phyloP scores from a whole-genome alignment of 2,797 vertebrate species.

The Muscicapa striata region DNA sequence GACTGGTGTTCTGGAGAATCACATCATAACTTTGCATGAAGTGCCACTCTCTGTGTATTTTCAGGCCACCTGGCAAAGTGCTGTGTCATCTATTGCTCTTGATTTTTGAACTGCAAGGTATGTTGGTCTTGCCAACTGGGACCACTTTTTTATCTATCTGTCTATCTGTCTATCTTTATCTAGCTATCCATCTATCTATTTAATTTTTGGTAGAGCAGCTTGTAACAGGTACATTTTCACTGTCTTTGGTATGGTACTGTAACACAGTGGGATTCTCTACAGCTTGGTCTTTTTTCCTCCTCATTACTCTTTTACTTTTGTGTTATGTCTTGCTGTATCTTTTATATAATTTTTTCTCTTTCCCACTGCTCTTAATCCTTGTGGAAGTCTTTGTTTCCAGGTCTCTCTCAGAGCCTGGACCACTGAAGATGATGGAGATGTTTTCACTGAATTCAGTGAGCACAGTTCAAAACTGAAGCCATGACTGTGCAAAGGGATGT shows the following conservation, averaged over 20 bases:
- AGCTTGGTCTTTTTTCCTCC: neutral
- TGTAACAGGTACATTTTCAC: neutral
- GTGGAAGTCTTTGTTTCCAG: neutral
- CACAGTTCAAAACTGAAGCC: neutral
- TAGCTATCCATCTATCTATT: neutral
- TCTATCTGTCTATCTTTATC: neutral
- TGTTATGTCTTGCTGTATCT: neutral
- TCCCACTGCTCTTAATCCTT: neutral
- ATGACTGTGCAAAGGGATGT: neutral
- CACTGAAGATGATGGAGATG: neutral
- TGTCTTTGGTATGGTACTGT: neutral
- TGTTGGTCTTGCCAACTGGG: neutral
- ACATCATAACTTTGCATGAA: neutral
- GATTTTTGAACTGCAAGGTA: neutral
- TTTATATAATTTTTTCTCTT: neutral
- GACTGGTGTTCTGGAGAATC: neutral
- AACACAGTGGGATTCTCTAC: neutral
- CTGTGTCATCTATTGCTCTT: neutral
- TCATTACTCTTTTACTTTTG: neutral
- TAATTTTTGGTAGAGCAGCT: neutral
- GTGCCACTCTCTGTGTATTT: neutral
- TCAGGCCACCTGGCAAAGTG: neutral
- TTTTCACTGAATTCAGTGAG: neutral
- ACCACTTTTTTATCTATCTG: neutral
- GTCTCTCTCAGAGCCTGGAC: neutral